phyloP scores from a whole-genome alignment of 2,888 invertebrate species.

The Hemicrepidius hirtus region DNA sequence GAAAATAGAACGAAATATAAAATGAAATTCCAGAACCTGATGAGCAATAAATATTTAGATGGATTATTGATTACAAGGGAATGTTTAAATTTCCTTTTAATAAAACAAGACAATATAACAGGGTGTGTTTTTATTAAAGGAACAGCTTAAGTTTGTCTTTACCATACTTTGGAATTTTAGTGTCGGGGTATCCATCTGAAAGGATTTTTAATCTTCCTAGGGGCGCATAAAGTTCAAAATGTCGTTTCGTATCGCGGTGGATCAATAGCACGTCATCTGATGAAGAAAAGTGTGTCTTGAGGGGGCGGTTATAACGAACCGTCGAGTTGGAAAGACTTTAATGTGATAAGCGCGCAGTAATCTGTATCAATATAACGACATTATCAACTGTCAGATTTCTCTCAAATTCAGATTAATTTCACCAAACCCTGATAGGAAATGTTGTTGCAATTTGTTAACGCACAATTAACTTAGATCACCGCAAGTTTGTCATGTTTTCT shows the following conservation, averaged over 20 bases:
- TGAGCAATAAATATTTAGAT: no score
- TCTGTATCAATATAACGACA: slow-evolving; percentile 32
- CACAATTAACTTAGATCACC: slow-evolving; percentile 1
- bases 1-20: no score
- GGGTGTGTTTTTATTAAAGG: slow-evolving; percentile 5
- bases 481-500: neutral
- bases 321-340: slow-evolving; percentile 20
- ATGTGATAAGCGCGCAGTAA: slow-evolving; percentile 18
- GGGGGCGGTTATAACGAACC: slow-evolving; percentile 25
- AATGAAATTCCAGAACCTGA: no score
- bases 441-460: slow-evolving; percentile 15
- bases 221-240: slow-evolving; percentile 20
- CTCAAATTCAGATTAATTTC: slow-evolving; percentile 24
- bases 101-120: neutral
- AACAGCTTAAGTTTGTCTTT: slow-evolving; percentile 4
- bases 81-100: neutral
- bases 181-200: slow-evolving; percentile 1
- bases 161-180: slow-evolving; percentile 18
- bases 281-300: slow-evolving; percentile 30
- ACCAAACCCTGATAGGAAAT: neutral
- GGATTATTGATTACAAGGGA: neutral
- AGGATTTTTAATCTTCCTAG: slow-evolving; percentile 38
- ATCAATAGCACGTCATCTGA: slow-evolving; percentile 35
- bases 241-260: slow-evolving; percentile 17
- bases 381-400: slow-evolving; percentile 15